phyloP scores from a whole-genome alignment of 2,113 vertebrate species.

The Chrysemys picta region DNA sequence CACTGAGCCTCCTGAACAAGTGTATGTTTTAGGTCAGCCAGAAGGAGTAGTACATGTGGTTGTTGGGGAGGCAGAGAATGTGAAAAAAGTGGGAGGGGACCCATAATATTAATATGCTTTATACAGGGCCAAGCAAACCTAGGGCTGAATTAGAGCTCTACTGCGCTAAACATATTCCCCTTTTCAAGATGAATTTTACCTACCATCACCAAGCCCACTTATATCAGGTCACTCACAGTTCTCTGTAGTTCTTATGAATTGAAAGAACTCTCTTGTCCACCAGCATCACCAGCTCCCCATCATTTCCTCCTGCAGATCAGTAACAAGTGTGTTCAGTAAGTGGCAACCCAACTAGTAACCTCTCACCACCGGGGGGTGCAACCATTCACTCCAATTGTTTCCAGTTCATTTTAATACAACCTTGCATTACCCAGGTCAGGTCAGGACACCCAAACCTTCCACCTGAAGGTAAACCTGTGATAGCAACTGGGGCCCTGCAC shows the following conservation, averaged over 20 bases:
- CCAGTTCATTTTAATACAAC: background rate
- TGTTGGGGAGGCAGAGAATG: background rate
- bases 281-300: background rate
- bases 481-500: background rate
- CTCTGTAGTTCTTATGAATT: background rate
- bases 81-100: background rate
- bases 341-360: background rate
- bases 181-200: background rate
- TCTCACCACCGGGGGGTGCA: background rate
- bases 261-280: background rate
- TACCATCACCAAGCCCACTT: background rate
- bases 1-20: background rate
- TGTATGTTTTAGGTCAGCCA: background rate
- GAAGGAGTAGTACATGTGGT: background rate
- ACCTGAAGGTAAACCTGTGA: background rate
- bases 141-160: background rate
- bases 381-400: background rate
- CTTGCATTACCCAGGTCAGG: background rate
- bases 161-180: background rate
- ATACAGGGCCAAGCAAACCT: background rate
- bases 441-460: background rate
- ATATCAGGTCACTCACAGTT: background rate
- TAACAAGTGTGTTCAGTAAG: background rate
- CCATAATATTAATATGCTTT: background rate
- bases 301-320: background rate